Evolutionary conservation across 2,888 invertebrate species (phyloP), one percentile per base, ranked within the genome.

Genomic region (Ctenicera cuprea): DNA sequence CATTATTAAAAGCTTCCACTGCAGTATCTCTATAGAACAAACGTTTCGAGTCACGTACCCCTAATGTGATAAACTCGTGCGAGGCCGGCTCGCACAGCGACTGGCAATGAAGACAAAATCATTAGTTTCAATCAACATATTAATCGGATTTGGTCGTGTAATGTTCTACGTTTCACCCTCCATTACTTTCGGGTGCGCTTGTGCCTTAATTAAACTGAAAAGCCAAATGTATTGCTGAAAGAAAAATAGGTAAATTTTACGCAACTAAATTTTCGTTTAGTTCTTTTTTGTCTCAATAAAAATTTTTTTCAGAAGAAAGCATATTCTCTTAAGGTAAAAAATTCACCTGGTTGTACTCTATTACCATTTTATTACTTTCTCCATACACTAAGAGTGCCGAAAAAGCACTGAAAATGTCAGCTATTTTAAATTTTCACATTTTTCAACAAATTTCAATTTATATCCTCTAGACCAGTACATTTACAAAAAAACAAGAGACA

Each of bases 61-160:
- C 65, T 84, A 85, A 85, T 85, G 82, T 79, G 84, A 85, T 85
- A 84, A 83, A 82, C 81, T 79, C 79, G 79, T 80, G 80, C 81
- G 80, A 81, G 82, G 80, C 79, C 80, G 79, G 80, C 80, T 76
- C 79, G 80, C 80, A 79, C 76, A 76, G 74, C 80, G 83, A 82
- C 83, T 83, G 82, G 83, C 84, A 84, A 85, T 84, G 84, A 85
- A 85, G 84, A 83, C 83, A 82, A 82, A 82, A 84, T 85, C 85
- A 85, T 85, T 85, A 84, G 85, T 85, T 85, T 85, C 85, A 85
- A 85, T 85, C 85, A 85, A 85, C 85, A 85, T 84, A 84, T 85
- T 85, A 85, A 85, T 85, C 83, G 84, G 82, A 83, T 84, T 84
- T 81, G 80, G 80, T 75, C 79, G 77, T 74, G 80, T 79, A 77